A percentile compares a stretch with the other conserved stretches of the same genome.
phyloP scores from a whole-genome alignment of 1,140 invertebrate species.

The silkworm (Bombyx mori) region ASM3026992v2 NC_085111.1:12514001-12514500 shows the following conservation, averaged over 20 bases:
- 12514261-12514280: constrained; percentile 14
- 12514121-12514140: constrained; percentile 23
- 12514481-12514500: too few relatives aligned
- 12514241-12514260: constrained; percentile 28
- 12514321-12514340: neutral
- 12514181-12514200: constrained; percentile 26
- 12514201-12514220: constrained; percentile 37
- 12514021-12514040: too few relatives aligned
- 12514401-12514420: neutral
- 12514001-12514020: too few relatives aligned
- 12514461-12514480: too few relatives aligned
- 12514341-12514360: too few relatives aligned
- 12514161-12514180: constrained; percentile 39
- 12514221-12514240: constrained; percentile 25
- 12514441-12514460: too few relatives aligned
- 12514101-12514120: constrained; percentile 12
- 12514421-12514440: too few relatives aligned
- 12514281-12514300: neutral
- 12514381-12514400: too few relatives aligned
- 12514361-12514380: too few relatives aligned
- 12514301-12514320: neutral
- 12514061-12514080: too few relatives aligned
- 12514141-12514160: constrained; percentile 38
- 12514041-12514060: too few relatives aligned
- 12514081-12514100: constrained; percentile 14